Evolutionary conservation across 1,140 invertebrate genomes (phyloP).

Genomic region (Cherax quadricarinatus): DNA sequence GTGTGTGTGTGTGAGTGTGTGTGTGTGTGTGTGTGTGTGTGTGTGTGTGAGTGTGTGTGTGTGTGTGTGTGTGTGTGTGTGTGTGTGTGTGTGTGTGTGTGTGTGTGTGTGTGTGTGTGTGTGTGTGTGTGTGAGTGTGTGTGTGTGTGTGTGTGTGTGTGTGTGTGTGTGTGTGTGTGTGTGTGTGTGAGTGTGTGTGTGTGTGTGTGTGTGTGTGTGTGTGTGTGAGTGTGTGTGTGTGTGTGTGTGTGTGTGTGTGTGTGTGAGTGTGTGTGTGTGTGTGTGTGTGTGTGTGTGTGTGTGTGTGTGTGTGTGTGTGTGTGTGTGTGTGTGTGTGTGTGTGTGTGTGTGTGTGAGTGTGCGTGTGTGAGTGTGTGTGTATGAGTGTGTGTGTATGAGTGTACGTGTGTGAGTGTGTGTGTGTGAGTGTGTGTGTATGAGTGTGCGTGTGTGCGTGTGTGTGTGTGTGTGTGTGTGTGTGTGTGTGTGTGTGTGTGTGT

Average conservation of each 20-base stretch:
- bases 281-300: no score
- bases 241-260: slow-evolving; percentile 6
- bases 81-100: no score
- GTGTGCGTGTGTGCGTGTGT: slow-evolving; percentile 14
- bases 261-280: no score
- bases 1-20: not conserved
- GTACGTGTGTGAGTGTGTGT: slow-evolving; percentile 11
- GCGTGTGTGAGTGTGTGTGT: slow-evolving; percentile 1
- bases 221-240: slow-evolving; percentile 14
- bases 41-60: not conserved
- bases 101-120: no score
- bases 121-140: no score
- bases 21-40: not conserved
- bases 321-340: no score
- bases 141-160: slow-evolving; percentile 1
- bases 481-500: not conserved
- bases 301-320: no score
- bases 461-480: slow-evolving; percentile 6
- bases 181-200: slow-evolving; percentile 1
- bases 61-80: no score
- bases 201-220: slow-evolving; percentile 12
- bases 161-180: slow-evolving; percentile 21
- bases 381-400: slow-evolving; percentile 11
- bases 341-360: no score
- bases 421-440: slow-evolving; percentile 11